Conservation (phyloP, 2,797 vertebrate genomes). For the Cryptoprocta ferox region DNA sequence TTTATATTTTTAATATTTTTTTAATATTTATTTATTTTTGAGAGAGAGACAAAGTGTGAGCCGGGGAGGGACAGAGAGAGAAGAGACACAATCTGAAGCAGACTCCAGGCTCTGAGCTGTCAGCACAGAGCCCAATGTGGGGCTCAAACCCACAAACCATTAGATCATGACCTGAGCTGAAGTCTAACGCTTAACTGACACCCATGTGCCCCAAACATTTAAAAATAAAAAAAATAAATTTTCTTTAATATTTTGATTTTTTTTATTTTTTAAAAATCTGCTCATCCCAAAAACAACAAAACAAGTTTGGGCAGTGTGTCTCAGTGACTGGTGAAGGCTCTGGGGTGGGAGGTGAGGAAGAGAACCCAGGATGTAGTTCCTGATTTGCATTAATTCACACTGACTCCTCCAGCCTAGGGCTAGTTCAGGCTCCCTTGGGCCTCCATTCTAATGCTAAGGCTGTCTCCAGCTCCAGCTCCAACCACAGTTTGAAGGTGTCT, state of each 20-base stretch:
- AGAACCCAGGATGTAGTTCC: not conserved
- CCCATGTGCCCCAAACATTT: too few relatives aligned
- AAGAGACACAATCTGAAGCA: too few relatives aligned
- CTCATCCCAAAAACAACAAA: not conserved
- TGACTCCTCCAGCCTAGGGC: not conserved
- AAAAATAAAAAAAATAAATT: not conserved
- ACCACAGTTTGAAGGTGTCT: not conserved
- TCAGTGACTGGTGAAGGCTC: not conserved
- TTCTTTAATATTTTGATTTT: conserved; percentile 2
- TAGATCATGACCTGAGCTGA: too few relatives aligned
- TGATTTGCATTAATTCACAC: not conserved
- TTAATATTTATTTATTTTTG: too few relatives aligned
- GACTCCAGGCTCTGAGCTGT: too few relatives aligned
- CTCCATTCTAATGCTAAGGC: not conserved
- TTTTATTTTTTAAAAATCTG: not conserved
- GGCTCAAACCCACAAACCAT: too few relatives aligned
- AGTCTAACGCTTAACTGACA: too few relatives aligned
- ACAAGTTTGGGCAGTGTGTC: not conserved
- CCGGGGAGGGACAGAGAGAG: too few relatives aligned
- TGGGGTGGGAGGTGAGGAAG: not conserved
- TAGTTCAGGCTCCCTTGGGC: not conserved
- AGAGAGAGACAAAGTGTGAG: too few relatives aligned
- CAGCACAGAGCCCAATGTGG: too few relatives aligned
- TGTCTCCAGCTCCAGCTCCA: not conserved
- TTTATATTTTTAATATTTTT: too few relatives aligned